These are phyloP conservation scores for Clivina fossor DNA, from an alignment of 2,888 invertebrate genomes.

Conservation along the genomic window DNA sequence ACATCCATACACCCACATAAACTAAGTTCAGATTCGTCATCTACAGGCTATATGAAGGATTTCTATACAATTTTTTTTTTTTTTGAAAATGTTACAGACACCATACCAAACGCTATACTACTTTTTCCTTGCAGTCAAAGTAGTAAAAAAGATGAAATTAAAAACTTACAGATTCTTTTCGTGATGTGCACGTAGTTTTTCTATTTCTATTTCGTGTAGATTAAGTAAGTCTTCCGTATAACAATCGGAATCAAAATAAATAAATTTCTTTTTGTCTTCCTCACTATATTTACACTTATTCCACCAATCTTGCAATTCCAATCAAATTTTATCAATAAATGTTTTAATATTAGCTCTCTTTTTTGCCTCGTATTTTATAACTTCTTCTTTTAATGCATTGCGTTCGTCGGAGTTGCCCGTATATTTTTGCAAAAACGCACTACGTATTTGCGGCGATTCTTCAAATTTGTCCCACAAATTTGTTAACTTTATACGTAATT, in stretches of 20 bases:
- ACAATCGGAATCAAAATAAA: slow-evolving; percentile 65
- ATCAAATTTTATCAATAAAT: slow-evolving; percentile 67
- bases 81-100: no score
- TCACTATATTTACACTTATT: slow-evolving; percentile 71
- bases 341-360: slow-evolving; percentile 75
- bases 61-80: no score
- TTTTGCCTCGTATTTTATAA: slow-evolving; percentile 72
- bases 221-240: slow-evolving; percentile 80
- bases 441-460: slow-evolving; percentile 63
- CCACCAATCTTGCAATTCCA: slow-evolving; percentile 75
- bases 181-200: slow-evolving; percentile 67
- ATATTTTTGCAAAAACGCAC: slow-evolving; percentile 64
- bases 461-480: slow-evolving; percentile 76
- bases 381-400: slow-evolving; percentile 65
- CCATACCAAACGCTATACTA: no score
- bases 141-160: no score
- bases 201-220: slow-evolving; percentile 76
- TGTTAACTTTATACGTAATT: slow-evolving; percentile 63
- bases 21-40: no score
- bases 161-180: slow-evolving; percentile 63
- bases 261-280: slow-evolving; percentile 62
- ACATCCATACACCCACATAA: no score
- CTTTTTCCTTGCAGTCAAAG: no score
- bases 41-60: no score
- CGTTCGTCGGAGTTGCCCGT: slow-evolving; percentile 64